Conservation (phyloP, 2,888 invertebrate genomes). For the Cataglyphis cursor region DNA sequence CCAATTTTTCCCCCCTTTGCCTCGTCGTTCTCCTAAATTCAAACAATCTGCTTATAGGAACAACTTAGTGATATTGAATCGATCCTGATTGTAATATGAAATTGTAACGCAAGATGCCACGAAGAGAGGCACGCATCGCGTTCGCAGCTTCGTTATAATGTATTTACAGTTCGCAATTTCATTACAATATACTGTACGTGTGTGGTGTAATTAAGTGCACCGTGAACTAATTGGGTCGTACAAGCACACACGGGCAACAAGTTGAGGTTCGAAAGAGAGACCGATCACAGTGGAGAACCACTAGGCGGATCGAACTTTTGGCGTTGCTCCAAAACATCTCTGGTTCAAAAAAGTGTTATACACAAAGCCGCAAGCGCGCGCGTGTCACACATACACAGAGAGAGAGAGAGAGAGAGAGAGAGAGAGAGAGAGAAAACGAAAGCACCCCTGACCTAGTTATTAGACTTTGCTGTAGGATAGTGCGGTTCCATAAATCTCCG, state of each 20-base stretch:
- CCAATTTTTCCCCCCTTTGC: constrained; percentile 4
- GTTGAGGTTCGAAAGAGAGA: constrained; percentile 49
- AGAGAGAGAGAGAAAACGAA: not conserved
- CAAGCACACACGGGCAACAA: constrained; percentile 60
- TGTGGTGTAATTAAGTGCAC: constrained; percentile 12
- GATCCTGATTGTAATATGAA: not conserved
- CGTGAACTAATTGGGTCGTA: constrained; percentile 40
- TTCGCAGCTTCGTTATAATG: constrained; percentile 9
- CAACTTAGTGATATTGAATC: not conserved
- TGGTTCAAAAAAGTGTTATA: constrained; percentile 51
- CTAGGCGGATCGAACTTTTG: constrained; percentile 58
- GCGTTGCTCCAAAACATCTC: constrained; percentile 57
- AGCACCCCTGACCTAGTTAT: constrained; percentile 54
- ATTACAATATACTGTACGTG: not conserved
- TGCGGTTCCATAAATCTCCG: constrained; percentile 18
- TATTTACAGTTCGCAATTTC: constrained; percentile 25
- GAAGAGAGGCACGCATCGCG: too few relatives aligned
- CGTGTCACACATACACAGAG: not conserved
- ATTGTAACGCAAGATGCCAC: not conserved
- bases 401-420: not conserved
- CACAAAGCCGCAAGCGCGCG: constrained; percentile 31
- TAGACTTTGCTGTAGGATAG: constrained; percentile 41
- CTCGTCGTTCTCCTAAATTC: constrained; percentile 1
- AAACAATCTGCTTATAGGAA: constrained; percentile 11
- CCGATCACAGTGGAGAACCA: not conserved